Conservation (phyloP, 2,113 vertebrate genomes). For the Tachycineta bicolor region DNA sequence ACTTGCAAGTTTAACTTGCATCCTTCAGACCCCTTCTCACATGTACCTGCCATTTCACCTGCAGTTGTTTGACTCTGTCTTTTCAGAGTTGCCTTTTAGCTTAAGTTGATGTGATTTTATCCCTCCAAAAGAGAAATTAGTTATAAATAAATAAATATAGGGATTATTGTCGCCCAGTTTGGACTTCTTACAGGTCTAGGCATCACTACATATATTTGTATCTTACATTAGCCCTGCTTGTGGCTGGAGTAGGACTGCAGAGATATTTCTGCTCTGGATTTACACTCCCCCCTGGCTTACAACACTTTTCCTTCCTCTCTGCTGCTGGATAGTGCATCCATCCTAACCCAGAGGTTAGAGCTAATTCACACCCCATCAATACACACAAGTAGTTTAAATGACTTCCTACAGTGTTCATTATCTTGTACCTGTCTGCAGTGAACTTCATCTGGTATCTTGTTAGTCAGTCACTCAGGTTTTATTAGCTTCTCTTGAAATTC, state of each 20-base stretch:
- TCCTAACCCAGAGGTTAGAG: neutral
- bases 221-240: neutral
- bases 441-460: constrained; percentile 37
- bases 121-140: neutral
- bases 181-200: neutral
- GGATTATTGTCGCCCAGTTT: neutral
- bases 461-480: constrained; percentile 45
- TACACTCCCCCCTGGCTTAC: neutral
- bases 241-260: neutral
- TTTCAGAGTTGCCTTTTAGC: neutral
- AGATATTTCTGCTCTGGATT: neutral
- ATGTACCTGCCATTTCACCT: neutral
- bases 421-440: neutral
- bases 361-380: constrained; percentile 16
- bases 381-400: neutral
- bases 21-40: neutral
- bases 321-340: neutral
- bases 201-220: neutral
- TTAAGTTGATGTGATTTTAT: neutral
- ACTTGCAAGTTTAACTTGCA: neutral
- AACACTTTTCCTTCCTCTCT: neutral
- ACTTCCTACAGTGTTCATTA: constrained; percentile 37
- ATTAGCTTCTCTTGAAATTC: constrained; percentile 48
- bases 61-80: neutral
- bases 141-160: neutral